Conservation (phyloP, 1,140 invertebrate genomes). For the Macrobrachium rosenbergii region DNA sequence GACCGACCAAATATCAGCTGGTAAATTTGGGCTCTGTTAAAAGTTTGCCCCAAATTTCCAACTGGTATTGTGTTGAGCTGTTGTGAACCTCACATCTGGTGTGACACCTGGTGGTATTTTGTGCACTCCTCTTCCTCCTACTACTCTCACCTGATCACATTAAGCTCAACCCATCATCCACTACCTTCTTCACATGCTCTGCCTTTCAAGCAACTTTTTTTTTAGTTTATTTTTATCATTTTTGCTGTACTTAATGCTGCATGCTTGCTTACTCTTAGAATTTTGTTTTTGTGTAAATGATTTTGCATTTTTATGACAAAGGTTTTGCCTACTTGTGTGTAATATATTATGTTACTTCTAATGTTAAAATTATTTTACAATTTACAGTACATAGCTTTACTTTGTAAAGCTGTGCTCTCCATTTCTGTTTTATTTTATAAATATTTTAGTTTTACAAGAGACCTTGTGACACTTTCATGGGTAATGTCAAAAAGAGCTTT, state of each 20-base stretch:
- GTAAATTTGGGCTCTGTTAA: conserved; percentile 53
- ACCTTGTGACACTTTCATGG: too few relatives aligned
- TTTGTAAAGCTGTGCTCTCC: too few relatives aligned
- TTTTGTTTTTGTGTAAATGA: conserved; percentile 19
- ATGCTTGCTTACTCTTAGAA: conserved; percentile 50
- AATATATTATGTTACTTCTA: too few relatives aligned
- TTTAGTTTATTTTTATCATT: neutral
- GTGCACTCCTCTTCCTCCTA: conserved; percentile 15
- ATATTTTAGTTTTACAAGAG: too few relatives aligned
- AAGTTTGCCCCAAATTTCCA: conserved; percentile 40
- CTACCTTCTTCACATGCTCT: conserved; percentile 24
- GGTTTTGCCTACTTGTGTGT: neutral
- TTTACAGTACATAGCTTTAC: too few relatives aligned
- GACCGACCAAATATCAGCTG: conserved; percentile 59
- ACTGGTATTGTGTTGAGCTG: conserved; percentile 57
- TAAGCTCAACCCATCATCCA: conserved; percentile 20
- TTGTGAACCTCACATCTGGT: conserved; percentile 35
- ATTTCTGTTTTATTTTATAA: too few relatives aligned
- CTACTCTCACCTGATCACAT: conserved; percentile 7
- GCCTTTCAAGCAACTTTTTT: conserved; percentile 31
- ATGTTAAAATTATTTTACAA: too few relatives aligned
- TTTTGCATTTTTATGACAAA: conserved; percentile 9
- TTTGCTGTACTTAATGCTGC: conserved; percentile 35
- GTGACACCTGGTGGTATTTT: conserved; percentile 25
- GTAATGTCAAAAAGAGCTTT: too few relatives aligned